Base-by-base conservation (phyloP, 2,797 vertebrate genomes). In the Gallinago nigripennis region DNA sequence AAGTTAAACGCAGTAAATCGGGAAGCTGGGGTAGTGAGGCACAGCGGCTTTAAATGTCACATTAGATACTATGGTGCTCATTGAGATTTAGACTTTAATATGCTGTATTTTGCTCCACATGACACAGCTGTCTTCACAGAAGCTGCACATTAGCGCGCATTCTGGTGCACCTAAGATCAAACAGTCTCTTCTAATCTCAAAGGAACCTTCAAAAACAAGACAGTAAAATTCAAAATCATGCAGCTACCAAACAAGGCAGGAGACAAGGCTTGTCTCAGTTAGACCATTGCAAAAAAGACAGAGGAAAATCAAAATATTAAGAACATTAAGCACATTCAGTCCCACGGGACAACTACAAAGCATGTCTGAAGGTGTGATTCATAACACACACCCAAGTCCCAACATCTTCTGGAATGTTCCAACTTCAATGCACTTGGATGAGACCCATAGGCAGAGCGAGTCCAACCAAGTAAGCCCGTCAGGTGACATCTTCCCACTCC, bases 41-140 rank as follows among this genome's bases (percentile, higher is more conserved):
- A 95, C 82, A 88, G 97, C 35, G 28, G 94, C 95, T 97, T 94
- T 78, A 85, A 88, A 96, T 95, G 96, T 94, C 96, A 96, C 58
- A 30, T 93, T 84, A 96, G 95, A 96, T 91, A 46, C 43, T 7
- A 78, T 27, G 63, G 88, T 81, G 91, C 72, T 97, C 92, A 77
- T 63, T 94, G 95, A 93, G 95, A 96, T 82, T 96, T 91, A 71
- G 82, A 90, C 94, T 98, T 97, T 97, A 97, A 97, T 97, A 95
- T 72, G 94, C 92, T 51, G 21, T 53, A 4, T 45, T 95, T 90
- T 24, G 79, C 91, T 97, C 65, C n/a, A 70, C n/a, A 11, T 72
- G 81, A 72, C 86, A 28, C 91, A 78, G 87, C 86, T 77, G 77
- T 84, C 96, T 96, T 90, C 95, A 27, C 23, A 88, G 88, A 71